Percentiles rank a stretch among this genome's conserved stretches.
Evolutionary conservation across 2,113 vertebrate species (phyloP).

Genomic region (Bujurquina vittata): DNA sequence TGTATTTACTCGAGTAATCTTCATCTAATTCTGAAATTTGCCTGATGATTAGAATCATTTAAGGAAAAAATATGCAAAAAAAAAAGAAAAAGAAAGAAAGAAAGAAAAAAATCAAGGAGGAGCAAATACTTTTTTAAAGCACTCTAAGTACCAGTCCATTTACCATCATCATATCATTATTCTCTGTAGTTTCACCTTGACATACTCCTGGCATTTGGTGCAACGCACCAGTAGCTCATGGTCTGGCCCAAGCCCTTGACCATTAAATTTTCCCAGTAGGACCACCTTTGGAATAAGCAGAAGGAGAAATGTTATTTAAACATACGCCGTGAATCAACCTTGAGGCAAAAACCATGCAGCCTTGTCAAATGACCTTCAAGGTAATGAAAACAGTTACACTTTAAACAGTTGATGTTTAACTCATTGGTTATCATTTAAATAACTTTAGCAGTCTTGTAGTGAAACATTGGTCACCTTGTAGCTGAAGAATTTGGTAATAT

Average conservation of each 20-base stretch:
- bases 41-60: background rate
- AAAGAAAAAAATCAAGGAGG: background rate
- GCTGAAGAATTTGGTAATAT: slow-evolving; percentile 96
- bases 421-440: background rate
- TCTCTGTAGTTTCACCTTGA: slow-evolving; percentile 80
- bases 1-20: background rate
- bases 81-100: background rate
- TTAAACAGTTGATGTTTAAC: slow-evolving; percentile 42
- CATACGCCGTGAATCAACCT: background rate
- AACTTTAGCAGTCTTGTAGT: background rate
- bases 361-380: background rate
- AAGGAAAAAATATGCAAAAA: background rate
- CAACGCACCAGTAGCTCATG: slow-evolving; percentile 93
- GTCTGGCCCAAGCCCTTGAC: slow-evolving; percentile 88
- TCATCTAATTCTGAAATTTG: background rate
- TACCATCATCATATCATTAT: background rate
- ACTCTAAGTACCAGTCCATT: background rate
- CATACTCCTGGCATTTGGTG: slow-evolving; percentile 89
- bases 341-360: background rate
- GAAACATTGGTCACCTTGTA: slow-evolving; percentile 85
- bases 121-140: background rate
- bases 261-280: slow-evolving; percentile 94
- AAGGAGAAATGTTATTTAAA: slow-evolving; percentile 11
- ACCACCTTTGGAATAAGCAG: slow-evolving; percentile 84
- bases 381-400: background rate